These are phyloP conservation scores for Tetrax tetrax DNA, from an alignment of 2,113 vertebrate species.

Conservation along the genomic window DNA sequence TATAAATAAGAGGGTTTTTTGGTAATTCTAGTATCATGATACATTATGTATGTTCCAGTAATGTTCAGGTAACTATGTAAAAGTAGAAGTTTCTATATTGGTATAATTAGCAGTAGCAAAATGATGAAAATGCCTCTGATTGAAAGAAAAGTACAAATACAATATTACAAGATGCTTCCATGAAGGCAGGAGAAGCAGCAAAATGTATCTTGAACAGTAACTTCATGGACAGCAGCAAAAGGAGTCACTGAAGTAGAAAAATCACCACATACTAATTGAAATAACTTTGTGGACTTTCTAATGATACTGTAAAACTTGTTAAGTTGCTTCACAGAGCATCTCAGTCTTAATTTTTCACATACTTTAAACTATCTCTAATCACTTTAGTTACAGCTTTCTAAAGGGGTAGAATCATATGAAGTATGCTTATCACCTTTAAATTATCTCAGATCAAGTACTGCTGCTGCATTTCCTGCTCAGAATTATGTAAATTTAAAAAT, in stretches of 20 bases:
- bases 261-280: background rate
- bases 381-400: background rate
- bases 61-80: background rate
- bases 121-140: background rate
- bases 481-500: slow-evolving; percentile 39
- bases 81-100: background rate
- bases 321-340: background rate
- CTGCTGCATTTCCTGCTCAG: background rate
- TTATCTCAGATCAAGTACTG: slow-evolving; percentile 2
- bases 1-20: background rate
- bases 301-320: background rate
- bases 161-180: background rate
- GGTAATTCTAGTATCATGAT: background rate
- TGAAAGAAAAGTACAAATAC: background rate
- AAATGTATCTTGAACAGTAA: background rate
- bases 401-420: background rate
- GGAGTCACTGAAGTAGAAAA: background rate
- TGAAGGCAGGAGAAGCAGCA: background rate
- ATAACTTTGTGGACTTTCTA: background rate
- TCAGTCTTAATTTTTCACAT: background rate
- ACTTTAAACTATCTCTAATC: background rate
- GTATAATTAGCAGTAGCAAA: background rate
- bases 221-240: background rate
- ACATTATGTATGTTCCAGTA: background rate
- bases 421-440: background rate